Evolutionary conservation across 2,797 vertebrate genomes (phyloP).

Genomic region (Oreochromis grahami): DNA sequence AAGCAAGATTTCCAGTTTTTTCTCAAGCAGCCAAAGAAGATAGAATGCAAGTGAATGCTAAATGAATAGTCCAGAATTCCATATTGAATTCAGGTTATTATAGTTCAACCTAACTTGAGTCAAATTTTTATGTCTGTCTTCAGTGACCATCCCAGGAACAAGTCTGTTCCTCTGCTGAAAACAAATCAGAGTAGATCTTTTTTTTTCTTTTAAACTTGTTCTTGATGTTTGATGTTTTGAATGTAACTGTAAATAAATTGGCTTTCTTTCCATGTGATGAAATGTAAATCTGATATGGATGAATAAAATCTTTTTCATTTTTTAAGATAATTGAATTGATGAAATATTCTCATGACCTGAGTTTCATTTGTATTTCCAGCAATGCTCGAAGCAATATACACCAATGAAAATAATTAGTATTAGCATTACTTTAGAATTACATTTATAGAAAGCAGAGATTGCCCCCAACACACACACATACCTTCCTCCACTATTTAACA

Average conservation of each 20-base stretch:
- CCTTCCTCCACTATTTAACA: too few relatives aligned
- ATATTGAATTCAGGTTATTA: not conserved
- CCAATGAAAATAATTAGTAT: not conserved
- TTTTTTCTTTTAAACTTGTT: not conserved
- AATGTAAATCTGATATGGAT: not conserved
- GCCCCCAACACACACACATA: not conserved
- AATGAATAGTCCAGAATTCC: not conserved
- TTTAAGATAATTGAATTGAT: not conserved
- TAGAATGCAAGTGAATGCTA: not conserved
- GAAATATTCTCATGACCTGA: not conserved
- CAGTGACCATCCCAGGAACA: not conserved
- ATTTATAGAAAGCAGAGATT: not conserved
- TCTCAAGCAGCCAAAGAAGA: constrained; percentile 16
- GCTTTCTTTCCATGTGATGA: not conserved
- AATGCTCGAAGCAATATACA: not conserved
- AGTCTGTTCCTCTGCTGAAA: not conserved
- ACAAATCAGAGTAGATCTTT: not conserved
- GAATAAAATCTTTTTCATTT: not conserved
- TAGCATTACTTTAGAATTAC: not conserved
- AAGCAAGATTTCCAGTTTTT: constrained; percentile 53
- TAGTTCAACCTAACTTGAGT: not conserved
- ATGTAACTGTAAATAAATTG: not conserved
- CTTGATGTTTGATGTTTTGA: not conserved
- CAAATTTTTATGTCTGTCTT: not conserved
- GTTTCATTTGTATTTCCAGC: not conserved